Evolutionary conservation across 2,113 vertebrate genomes (phyloP), one percentile per base, ranked within the genome.

Genomic region (Malaclemys terrapin): DNA sequence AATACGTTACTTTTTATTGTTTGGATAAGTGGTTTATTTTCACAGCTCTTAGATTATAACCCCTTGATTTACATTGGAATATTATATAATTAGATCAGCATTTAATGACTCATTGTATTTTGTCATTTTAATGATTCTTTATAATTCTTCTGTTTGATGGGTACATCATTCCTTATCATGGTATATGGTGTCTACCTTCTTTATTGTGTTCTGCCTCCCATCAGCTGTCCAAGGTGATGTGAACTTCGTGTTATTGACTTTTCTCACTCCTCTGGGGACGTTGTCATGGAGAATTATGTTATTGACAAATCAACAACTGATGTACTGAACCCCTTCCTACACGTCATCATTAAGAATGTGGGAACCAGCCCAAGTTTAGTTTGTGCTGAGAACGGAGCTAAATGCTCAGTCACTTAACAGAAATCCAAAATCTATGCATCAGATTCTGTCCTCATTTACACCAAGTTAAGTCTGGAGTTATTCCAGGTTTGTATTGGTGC

Each of bases 91-190:
- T 96, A 97, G 93, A 84, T 82, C 88, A 94, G 82, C 65, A 82
- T 62, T 54, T 95, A 97, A 96, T 95, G 94, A 98, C 81, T 97
- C 95, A 96, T 38, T 1, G 52, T 93, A 94, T 97, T 97, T 95
- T 98, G 93, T 97, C 97, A 98, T 97, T 98, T 98, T 98, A 96
- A 97, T 72, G 86, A 96, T 97, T 95, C 92, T 97, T 97, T 97
- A 87, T 98, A 97, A 98, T 98, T 98, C 98, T 97, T 92, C 96
- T 90, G 96, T 96, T 96, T 98, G 98, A 98, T 98, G 96, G 98
- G 97, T 98, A 98, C 98, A 98, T 98, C 96, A 95, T 90, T 96
- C 80, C 97, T 97, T 95, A 98, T 97, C 97, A 93, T 84, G 90
- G 93, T 98, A 99, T 98, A 98, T 97, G 91, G 95, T 87, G 94